Conservation (phyloP, 2,888 invertebrate genomes). For the Aporophyla lueneburgensis region DNA sequence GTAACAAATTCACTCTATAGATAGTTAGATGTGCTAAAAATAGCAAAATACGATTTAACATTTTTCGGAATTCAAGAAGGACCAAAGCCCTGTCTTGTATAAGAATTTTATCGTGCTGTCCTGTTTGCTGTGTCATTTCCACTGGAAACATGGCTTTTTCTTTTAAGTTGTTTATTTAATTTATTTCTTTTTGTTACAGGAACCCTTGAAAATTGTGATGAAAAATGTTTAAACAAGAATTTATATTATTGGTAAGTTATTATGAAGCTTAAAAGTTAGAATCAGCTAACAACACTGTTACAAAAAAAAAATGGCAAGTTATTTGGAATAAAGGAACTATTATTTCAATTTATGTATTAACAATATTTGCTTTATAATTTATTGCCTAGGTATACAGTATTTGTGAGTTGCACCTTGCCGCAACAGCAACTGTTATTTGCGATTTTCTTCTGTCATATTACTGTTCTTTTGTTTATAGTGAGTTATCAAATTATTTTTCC, state of each 20-base stretch:
- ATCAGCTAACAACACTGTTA: background rate
- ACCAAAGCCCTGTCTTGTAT: background rate
- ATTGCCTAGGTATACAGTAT: constrained; percentile 18
- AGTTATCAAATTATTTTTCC: background rate
- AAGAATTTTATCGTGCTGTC: background rate
- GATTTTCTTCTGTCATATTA: constrained; percentile 1
- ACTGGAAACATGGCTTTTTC: background rate
- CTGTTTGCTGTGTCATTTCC: background rate
- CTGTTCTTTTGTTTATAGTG: background rate
- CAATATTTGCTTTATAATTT: constrained; percentile 5
- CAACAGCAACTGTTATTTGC: background rate
- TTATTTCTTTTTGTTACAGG: constrained; percentile 71
- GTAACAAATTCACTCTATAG: too few species aligned
- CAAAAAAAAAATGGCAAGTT: background rate
- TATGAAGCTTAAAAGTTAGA: background rate
- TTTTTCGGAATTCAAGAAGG: background rate
- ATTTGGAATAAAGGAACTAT: background rate
- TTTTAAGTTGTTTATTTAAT: background rate
- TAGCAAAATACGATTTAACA: background rate
- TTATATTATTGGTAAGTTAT: constrained; percentile 83
- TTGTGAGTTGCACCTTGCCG: background rate
- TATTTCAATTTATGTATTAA: background rate
- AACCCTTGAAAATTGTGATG: constrained; percentile 77
- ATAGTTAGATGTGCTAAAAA: background rate
- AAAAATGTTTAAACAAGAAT: constrained; percentile 86